Percentiles rank a stretch among this genome's conserved stretches.
Conservation (phyloP, 2,113 vertebrate species). For the Rhabdornis inornatus region DNA sequence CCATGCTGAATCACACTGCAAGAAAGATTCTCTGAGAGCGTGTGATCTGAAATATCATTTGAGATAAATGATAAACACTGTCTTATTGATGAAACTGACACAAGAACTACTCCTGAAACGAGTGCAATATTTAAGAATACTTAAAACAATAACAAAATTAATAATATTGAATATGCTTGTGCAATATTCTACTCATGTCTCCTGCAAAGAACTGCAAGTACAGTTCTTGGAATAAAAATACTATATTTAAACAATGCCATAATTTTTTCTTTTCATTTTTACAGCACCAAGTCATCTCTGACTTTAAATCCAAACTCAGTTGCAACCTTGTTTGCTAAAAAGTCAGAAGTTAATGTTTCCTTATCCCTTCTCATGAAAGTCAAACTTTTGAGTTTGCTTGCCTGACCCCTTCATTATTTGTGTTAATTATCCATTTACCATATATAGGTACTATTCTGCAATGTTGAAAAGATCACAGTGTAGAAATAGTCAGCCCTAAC, state of each 20-base stretch:
- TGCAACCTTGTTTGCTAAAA: neutral
- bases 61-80: neutral
- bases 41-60: neutral
- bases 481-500: neutral
- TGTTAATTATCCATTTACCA: neutral
- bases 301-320: neutral
- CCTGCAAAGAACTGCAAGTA: neutral
- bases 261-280: neutral
- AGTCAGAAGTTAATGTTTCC: neutral
- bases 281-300: neutral
- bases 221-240: neutral
- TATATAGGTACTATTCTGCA: neutral
- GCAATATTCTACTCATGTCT: neutral
- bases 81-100: neutral
- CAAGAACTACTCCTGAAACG: neutral
- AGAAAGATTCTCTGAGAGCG: neutral
- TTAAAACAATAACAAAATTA: neutral
- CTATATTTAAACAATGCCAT: neutral
- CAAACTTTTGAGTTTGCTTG: neutral
- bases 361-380: neutral
- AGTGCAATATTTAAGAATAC: neutral
- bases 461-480: neutral
- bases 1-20: neutral
- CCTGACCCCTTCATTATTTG: neutral
- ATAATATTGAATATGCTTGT: neutral